Evolutionary conservation across 2,113 vertebrate genomes (phyloP), one percentile per base, ranked within the genome.

Genomic region (Anguilla japonica): DNA sequence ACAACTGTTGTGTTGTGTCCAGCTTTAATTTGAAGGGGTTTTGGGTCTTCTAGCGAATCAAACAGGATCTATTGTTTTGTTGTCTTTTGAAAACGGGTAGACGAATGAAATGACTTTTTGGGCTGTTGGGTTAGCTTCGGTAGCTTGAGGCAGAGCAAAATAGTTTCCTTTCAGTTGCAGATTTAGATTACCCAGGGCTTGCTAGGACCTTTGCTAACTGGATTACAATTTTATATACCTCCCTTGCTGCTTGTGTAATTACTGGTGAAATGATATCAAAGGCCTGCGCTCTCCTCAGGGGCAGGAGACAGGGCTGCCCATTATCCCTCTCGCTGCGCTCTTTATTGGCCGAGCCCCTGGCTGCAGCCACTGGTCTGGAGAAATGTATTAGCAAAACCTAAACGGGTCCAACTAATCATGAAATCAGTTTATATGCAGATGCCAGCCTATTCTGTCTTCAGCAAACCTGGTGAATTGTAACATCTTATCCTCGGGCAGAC

Each of bases 131-230:
- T n/a, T 83, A 56, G 81, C 50, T 29, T 53, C 41, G 7, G 18
- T 53, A n/a, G 40, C 46, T 29, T 41, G 8, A 78, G 81, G 71
- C 56, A 63, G 41, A 78, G 85, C n/a, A 14, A 53, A 71, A 43
- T 39, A 34, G 56, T 43, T 26, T 53, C 75, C 29, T 84, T 83
- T 83, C 41, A 56, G 75, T 88, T 90, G 91, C 83, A 90, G 90
- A 89, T 90, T 92, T 89, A 86, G 85, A 91, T 91, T 85, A 92
- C 89, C 89, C 87, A 86, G n/a, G 81, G 83, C 81, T 84, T 84
- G 79, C 50, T 34, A 40, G 88, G 85, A 89, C 87, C 85, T 89
- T 90, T 90, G 53, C 84, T 89, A 91, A 90, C 88, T 91, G 90
- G 88, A 91, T 89, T 91, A 91, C 89, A 87, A 89, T 90, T 91